Evolutionary conservation across 2,113 vertebrate species (phyloP).

Genomic region (Actenoides lindsayi): DNA sequence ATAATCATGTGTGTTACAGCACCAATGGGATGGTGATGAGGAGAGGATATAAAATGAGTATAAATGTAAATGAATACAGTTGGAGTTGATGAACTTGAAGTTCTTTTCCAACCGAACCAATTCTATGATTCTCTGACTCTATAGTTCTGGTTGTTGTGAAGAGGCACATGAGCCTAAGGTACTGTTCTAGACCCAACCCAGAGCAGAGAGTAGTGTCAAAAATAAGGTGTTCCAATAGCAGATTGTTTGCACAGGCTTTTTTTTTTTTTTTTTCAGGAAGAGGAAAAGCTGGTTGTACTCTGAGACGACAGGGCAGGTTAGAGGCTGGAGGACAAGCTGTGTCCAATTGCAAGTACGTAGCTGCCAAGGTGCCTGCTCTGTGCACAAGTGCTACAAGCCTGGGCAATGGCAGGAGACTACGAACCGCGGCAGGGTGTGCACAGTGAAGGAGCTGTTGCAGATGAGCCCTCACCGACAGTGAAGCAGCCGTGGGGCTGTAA

Average conservation of each 20-base stretch:
- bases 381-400: background rate
- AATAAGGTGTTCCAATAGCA: background rate
- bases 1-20: background rate
- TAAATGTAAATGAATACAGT: background rate
- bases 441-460: background rate
- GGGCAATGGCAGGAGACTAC: background rate
- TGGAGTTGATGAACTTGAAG: background rate
- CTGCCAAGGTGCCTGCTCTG: background rate
- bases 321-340: background rate
- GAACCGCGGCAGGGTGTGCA: background rate
- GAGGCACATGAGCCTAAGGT: background rate
- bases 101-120: background rate
- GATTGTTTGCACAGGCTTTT: background rate
- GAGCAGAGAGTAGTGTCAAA: background rate
- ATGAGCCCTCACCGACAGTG: background rate
- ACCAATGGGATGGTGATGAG: background rate
- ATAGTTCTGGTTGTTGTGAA: background rate
- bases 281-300: background rate
- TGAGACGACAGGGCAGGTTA: background rate
- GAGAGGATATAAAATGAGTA: background rate
- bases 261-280: background rate
- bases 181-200: background rate
- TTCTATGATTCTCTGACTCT: background rate
- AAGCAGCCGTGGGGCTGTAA: background rate
- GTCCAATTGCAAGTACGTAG: background rate